phyloP scores from a whole-genome alignment of 2,113 vertebrate genomes.

The Dryoscopus gambensis region DNA sequence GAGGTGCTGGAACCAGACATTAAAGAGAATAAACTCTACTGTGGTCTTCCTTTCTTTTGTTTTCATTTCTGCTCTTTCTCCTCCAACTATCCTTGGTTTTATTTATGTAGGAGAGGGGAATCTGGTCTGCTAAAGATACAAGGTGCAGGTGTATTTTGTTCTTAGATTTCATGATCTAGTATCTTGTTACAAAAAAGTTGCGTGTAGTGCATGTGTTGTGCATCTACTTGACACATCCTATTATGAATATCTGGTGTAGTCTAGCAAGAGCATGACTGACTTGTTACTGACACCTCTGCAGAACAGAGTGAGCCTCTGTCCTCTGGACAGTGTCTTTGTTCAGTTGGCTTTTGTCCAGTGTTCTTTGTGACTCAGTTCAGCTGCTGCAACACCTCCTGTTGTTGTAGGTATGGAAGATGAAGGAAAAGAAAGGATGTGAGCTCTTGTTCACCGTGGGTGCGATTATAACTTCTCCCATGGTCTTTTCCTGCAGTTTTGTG shows the following conservation, averaged over 20 bases:
- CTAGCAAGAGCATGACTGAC: background rate
- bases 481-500: slow-evolving; percentile 82
- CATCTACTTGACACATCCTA: background rate
- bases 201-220: background rate
- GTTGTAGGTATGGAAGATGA: background rate
- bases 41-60: background rate
- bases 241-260: background rate
- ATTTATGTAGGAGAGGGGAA: background rate
- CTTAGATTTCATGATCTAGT: background rate
- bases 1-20: background rate
- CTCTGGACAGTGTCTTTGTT: background rate
- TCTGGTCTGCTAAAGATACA: background rate
- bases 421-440: background rate
- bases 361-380: background rate
- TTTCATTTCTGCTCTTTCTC: background rate
- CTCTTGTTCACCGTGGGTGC: background rate
- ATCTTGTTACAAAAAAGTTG: background rate
- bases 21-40: background rate
- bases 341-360: background rate
- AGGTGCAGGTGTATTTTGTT: background rate
- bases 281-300: background rate
- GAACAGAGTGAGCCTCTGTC: background rate
- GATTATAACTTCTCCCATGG: background rate
- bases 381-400: background rate
- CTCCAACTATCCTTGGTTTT: background rate